Evolutionary conservation across 2,797 vertebrate genomes (phyloP).

Genomic region (Mastacembelus armatus): DNA sequence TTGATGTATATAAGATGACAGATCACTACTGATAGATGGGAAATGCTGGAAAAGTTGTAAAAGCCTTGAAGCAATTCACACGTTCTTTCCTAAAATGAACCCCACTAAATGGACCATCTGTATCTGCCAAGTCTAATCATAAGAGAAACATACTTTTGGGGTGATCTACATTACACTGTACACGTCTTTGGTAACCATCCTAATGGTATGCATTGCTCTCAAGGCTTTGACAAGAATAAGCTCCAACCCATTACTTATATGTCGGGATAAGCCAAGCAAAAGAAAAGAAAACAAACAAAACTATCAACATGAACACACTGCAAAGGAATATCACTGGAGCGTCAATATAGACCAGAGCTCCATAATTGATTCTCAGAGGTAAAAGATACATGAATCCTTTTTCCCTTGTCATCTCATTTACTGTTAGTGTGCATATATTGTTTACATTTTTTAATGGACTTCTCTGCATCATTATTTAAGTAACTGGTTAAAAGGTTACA

Average conservation of each 20-base stretch:
- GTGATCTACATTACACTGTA: too few relatives aligned
- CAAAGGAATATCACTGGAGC: background rate
- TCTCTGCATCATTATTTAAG: slow-evolving; percentile 1
- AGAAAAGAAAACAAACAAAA: background rate
- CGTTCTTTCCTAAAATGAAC: too few relatives aligned
- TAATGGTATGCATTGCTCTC: background rate
- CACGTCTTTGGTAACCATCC: too few relatives aligned
- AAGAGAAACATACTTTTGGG: too few relatives aligned
- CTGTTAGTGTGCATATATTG: background rate
- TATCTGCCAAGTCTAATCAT: too few relatives aligned
- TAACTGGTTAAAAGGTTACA: slow-evolving; percentile 5
- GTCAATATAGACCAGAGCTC: background rate
- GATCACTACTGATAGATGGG: too few relatives aligned
- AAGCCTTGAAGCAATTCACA: too few relatives aligned
- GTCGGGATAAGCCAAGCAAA: background rate
- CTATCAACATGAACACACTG: slow-evolving; percentile 4
- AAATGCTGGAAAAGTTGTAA: too few relatives aligned
- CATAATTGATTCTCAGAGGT: slow-evolving; percentile 10
- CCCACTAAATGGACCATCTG: too few relatives aligned
- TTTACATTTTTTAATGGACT: background rate
- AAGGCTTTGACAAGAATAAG: background rate
- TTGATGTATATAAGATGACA: too few relatives aligned
- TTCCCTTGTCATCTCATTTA: background rate
- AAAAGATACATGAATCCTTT: background rate
- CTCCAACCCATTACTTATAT: background rate